Percentiles rank a stretch among this genome's conserved stretches.
phyloP scores from a whole-genome alignment of 1,140 invertebrate species.

The Parasteatoda tepidariorum region DNA sequence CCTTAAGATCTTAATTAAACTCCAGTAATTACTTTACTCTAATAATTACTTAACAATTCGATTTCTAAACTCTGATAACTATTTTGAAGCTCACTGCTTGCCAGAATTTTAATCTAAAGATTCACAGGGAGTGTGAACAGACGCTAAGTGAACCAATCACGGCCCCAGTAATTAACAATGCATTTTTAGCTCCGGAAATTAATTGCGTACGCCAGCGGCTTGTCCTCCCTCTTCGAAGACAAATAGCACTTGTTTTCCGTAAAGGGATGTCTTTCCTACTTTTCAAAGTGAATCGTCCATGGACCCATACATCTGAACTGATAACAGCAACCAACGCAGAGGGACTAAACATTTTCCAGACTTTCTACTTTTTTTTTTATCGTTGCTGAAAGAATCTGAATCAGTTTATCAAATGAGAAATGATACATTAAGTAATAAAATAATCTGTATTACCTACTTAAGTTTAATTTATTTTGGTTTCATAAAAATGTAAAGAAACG shows the following conservation, averaged over 20 bases:
- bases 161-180: background rate
- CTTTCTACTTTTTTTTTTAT: background rate
- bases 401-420: background rate
- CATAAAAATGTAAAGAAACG: too few relatives aligned
- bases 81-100: too few relatives aligned
- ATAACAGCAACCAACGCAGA: background rate
- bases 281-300: background rate
- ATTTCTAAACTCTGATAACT: too few relatives aligned
- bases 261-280: background rate
- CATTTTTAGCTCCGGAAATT: background rate
- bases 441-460: too few relatives aligned
- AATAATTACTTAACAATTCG: too few relatives aligned
- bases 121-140: too few relatives aligned
- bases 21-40: too few relatives aligned
- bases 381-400: background rate
- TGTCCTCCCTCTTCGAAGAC: background rate
- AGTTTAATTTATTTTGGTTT: too few relatives aligned
- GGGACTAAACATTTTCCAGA: background rate
- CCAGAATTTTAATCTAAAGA: too few relatives aligned
- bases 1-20: too few relatives aligned
- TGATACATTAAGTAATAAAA: too few relatives aligned
- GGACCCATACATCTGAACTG: background rate
- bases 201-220: background rate
- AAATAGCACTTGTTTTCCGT: background rate
- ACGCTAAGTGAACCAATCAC: background rate